Evolutionary conservation across 2,797 vertebrate species (phyloP).

Genomic region (Cuculus canorus): DNA sequence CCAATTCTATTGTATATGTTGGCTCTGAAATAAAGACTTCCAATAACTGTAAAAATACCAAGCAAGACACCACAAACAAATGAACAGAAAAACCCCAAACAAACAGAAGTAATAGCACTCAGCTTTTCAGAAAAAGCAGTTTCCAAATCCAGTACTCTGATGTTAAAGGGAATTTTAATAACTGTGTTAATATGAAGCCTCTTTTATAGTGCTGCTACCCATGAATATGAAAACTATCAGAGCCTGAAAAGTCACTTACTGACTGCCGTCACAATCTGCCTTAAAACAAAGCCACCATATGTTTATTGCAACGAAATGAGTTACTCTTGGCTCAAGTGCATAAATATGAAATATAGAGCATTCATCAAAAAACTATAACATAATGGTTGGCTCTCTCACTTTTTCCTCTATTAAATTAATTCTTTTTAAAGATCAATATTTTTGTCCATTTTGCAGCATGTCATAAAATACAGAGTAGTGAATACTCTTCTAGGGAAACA

Average conservation of each 20-base stretch:
- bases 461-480: background rate
- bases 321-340: slow-evolving; percentile 24
- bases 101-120: background rate
- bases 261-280: slow-evolving; percentile 34
- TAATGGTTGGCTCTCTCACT: slow-evolving; percentile 8
- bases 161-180: background rate
- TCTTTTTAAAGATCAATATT: slow-evolving; percentile 27
- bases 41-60: background rate
- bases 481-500: background rate
- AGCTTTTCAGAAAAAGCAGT: background rate
- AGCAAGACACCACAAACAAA: background rate
- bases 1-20: background rate
- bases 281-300: slow-evolving; percentile 56
- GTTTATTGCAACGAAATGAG: slow-evolving; percentile 38
- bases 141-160: background rate
- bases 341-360: slow-evolving; percentile 45
- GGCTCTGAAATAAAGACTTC: background rate
- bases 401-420: slow-evolving; percentile 38
- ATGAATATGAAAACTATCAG: slow-evolving; percentile 50
- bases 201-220: slow-evolving; percentile 1
- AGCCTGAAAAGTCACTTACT: slow-evolving; percentile 49
- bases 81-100: fast-evolving
- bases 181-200: background rate
- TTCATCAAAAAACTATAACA: slow-evolving; percentile 13
- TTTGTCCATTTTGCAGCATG: slow-evolving; percentile 31